These are phyloP conservation scores for Hyalella azteca DNA, from an alignment of 2,888 invertebrate genomes.

Conservation along the genomic window DNA sequence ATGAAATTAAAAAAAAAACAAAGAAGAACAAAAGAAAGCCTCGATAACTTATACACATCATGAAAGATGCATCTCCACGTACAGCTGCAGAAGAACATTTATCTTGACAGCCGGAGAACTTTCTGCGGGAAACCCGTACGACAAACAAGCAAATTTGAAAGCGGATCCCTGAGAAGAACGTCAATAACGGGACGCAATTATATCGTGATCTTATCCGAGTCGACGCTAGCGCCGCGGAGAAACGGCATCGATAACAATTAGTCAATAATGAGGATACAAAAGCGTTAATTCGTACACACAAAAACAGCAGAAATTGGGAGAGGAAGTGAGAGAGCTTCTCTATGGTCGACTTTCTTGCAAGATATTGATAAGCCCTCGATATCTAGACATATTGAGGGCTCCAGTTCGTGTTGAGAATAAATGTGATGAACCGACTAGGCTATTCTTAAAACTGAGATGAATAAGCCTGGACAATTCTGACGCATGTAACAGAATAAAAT, in stretches of 20 bases:
- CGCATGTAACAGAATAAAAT: no score
- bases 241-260: slow-evolving; percentile 29
- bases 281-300: neutral
- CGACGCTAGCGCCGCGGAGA: neutral
- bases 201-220: neutral
- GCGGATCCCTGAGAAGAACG: neutral
- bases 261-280: slow-evolving; percentile 16
- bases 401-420: no score
- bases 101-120: neutral
- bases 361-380: no score
- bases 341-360: neutral
- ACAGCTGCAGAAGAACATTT: neutral
- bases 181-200: slow-evolving; percentile 16
- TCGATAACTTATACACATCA: no score
- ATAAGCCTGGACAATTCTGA: no score
- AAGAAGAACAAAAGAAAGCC: no score
- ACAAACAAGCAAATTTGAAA: slow-evolving; percentile 1
- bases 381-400: no score
- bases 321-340: neutral
- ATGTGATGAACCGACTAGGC: no score
- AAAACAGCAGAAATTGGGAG: neutral
- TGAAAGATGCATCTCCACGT: no score
- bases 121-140: neutral
- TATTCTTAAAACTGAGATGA: no score
- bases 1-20: no score